Evolutionary conservation across 2,888 invertebrate genomes (phyloP), one percentile per base, ranked within the genome.

Genomic region (Apoderus coryli): DNA sequence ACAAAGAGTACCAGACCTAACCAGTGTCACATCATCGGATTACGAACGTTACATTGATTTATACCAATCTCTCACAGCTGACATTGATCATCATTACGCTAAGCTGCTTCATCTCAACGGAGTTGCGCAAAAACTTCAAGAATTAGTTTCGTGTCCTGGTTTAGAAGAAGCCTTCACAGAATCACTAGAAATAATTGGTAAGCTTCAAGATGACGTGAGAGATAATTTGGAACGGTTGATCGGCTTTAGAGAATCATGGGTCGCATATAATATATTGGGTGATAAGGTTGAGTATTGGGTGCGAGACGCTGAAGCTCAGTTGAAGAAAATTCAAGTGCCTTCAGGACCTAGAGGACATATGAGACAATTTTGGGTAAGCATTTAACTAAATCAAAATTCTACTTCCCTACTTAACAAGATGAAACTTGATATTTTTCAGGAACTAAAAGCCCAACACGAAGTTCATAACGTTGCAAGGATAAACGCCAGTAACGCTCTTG

Each of bases 391-490:
- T n/a, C 7, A 19, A 19, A 19, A 19, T 7, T 19, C 6, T 19
- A 19, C n/a, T 19, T 7, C 19, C 6, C 19, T 19, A 19, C 6
- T 7, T n/a, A 19, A 19, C n/a, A n/a, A n/a, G n/a, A n/a, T n/a
- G n/a, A n/a, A n/a, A n/a, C n/a, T n/a, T n/a, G n/a, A n/a, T 35
- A 14, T 25, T 13, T 38, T 46, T 0, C 43, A 70, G 71, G 86
- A 86, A 58, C 56, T 86, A 25, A 85, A 84, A 54, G 86, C 85
- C 1, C 82, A 85, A 45, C 80, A 81, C 46, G 85, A 85, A 61
- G 72, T 85, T 13, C 71, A 85, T 52, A 82, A 80, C 43, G 75
- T 74, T 40, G 66, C 84, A 27, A 71, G 76, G 30, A 72, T 72
- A 35, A 80, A 82, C 42, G 73, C 79, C 1, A 72, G 72, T 10